phyloP scores from a whole-genome alignment of 2,888 invertebrate species.

The Eupithecia exiguata region DNA sequence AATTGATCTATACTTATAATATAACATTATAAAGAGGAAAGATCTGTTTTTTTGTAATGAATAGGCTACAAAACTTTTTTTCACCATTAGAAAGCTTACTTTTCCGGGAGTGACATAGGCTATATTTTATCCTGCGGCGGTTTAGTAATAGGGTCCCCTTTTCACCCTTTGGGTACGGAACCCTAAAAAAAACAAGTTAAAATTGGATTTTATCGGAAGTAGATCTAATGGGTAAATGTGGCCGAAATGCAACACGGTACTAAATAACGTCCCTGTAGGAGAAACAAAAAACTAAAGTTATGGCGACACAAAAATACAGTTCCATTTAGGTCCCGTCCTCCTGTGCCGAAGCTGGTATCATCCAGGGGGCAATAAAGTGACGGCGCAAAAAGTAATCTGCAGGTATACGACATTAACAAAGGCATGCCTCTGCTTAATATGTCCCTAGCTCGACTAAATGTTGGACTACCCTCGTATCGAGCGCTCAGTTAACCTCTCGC shows the following conservation, averaged over 20 bases:
- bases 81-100: no score
- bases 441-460: constrained; percentile 21
- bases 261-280: not conserved
- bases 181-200: no score
- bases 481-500: not conserved
- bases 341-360: constrained; percentile 29
- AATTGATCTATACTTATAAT: no score
- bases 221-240: not conserved
- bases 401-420: constrained; percentile 40
- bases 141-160: no score
- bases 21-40: no score
- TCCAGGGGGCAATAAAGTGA: constrained; percentile 44
- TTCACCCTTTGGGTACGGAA: no score
- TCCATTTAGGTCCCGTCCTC: constrained; percentile 16
- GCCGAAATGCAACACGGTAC: not conserved
- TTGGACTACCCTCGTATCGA: constrained; percentile 8
- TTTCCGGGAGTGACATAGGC: no score
- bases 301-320: constrained; percentile 19
- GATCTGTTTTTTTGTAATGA: no score
- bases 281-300: constrained; percentile 26
- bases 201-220: no score
- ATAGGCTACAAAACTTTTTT: no score
- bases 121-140: no score
- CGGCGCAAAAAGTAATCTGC: constrained; percentile 44
- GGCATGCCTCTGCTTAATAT: constrained; percentile 22